phyloP scores from a whole-genome alignment of 2,888 invertebrate species.

The Thecocarcelia acutangulata region DNA sequence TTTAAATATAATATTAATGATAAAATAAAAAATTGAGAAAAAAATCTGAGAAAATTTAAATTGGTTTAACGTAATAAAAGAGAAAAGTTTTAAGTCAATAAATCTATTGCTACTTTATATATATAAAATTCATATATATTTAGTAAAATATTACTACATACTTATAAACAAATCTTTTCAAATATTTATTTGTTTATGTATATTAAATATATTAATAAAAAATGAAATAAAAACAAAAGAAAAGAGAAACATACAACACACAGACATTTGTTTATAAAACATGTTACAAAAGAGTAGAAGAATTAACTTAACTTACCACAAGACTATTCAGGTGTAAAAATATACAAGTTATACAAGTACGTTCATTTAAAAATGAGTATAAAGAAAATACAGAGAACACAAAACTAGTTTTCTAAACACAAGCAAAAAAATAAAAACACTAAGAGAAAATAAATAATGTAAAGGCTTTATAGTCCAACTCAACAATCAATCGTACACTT shows the following conservation, averaged over 20 bases:
- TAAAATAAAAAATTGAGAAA: conserved; percentile 21
- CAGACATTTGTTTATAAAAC: conserved; percentile 60
- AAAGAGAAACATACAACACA: conserved; percentile 24
- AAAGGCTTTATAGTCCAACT: conserved; percentile 60
- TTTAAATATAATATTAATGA: conserved; percentile 53
- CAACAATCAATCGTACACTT: conserved; percentile 28
- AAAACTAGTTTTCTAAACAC: conserved; percentile 27
- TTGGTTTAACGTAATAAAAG: conserved; percentile 20
- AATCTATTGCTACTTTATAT: conserved; percentile 38
- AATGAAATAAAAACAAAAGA: conserved; percentile 45
- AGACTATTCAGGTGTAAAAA: conserved; percentile 69
- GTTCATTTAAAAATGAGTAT: conserved; percentile 16
- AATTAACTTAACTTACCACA: conserved; percentile 59
- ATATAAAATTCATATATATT: conserved; percentile 34
- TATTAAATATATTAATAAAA: conserved; percentile 27
- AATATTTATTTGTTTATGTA: conserved; percentile 52
- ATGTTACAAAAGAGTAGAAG: conserved; percentile 8
- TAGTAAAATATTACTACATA: conserved; percentile 31
- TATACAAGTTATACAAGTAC: conserved; percentile 26
- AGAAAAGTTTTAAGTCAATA: not conserved
- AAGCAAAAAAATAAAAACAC: conserved; percentile 14
- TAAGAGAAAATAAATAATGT: conserved; percentile 34
- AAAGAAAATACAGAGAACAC: conserved; percentile 4
- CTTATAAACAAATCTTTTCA: conserved; percentile 20
- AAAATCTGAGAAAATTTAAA: conserved; percentile 30